Evolutionary conservation across 2,113 vertebrate species (phyloP).

Genomic region (Zapus hudsonius): DNA sequence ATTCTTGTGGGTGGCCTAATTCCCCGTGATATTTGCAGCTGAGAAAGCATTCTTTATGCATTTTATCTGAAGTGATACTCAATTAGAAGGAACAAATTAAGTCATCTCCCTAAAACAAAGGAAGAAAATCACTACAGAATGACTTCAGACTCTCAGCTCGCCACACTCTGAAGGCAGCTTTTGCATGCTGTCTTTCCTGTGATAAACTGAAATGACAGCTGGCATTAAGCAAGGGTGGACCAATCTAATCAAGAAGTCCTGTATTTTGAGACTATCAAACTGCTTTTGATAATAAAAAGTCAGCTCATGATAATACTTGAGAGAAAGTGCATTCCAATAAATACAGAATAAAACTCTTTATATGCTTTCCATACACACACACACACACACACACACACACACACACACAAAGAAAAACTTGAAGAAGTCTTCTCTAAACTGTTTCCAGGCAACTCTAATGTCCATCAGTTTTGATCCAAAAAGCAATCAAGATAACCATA

Average conservation of each 20-base stretch:
- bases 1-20: slow-evolving; percentile 30
- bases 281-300: slow-evolving; percentile 53
- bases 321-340: slow-evolving; percentile 72
- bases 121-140: background rate
- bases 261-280: background rate
- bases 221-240: background rate
- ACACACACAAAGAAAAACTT: slow-evolving; percentile 35
- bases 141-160: background rate
- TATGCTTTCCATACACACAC: background rate
- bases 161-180: background rate
- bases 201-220: background rate
- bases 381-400: background rate
- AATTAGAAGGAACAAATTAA: slow-evolving; percentile 67
- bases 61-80: slow-evolving; percentile 70
- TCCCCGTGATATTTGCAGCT: slow-evolving; percentile 41
- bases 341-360: slow-evolving; percentile 55
- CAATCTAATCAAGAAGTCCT: background rate
- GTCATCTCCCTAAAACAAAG: slow-evolving; percentile 37
- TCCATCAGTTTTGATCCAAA: slow-evolving; percentile 67
- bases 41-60: slow-evolving; percentile 55
- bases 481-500: slow-evolving; percentile 54
- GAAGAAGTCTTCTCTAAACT: slow-evolving; percentile 62
- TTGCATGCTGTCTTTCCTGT: background rate
- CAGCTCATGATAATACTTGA: slow-evolving; percentile 24
- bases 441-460: slow-evolving; percentile 64